These are phyloP conservation scores for Tubulanus polymorphus DNA, from an alignment of 2,888 invertebrate species.

Conservation along the genomic window DNA sequence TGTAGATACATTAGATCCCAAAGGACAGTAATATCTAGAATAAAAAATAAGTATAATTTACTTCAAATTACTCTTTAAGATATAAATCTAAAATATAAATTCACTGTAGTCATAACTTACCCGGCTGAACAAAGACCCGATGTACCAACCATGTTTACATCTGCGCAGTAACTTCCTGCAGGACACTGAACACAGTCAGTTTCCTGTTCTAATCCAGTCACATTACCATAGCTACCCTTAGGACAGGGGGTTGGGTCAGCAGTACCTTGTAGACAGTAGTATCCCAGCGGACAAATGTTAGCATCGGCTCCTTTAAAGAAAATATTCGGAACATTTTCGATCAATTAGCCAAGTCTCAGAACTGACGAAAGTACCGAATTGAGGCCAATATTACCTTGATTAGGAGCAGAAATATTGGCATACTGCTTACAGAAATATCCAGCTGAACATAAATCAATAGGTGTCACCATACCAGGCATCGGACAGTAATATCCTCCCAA, in stretches of 20 bases:
- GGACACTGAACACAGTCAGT: conserved; percentile 38
- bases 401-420: conserved; percentile 42
- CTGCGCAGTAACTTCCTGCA: conserved; percentile 40
- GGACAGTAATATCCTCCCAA: conserved; percentile 46
- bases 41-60: no score
- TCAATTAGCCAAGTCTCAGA: background rate
- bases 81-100: background rate
- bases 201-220: conserved; percentile 29
- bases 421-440: conserved; percentile 45
- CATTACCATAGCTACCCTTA: conserved; percentile 43
- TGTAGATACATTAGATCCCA: conserved; percentile 33
- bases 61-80: background rate
- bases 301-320: conserved; percentile 35
- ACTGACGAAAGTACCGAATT: background rate
- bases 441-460: conserved; percentile 34
- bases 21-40: conserved; percentile 42
- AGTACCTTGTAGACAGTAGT: conserved; percentile 43
- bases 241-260: conserved; percentile 41
- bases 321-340: background rate
- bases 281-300: conserved; percentile 42
- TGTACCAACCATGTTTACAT: conserved; percentile 30
- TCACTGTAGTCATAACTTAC: no score
- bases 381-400: conserved; percentile 31
- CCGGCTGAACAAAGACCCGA: conserved; percentile 40
- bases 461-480: conserved; percentile 36